A percentile compares a stretch with the other conserved stretches of the same genome.
phyloP scores from a whole-genome alignment of 2,113 vertebrate species.

The Etheostoma spectabile region DNA sequence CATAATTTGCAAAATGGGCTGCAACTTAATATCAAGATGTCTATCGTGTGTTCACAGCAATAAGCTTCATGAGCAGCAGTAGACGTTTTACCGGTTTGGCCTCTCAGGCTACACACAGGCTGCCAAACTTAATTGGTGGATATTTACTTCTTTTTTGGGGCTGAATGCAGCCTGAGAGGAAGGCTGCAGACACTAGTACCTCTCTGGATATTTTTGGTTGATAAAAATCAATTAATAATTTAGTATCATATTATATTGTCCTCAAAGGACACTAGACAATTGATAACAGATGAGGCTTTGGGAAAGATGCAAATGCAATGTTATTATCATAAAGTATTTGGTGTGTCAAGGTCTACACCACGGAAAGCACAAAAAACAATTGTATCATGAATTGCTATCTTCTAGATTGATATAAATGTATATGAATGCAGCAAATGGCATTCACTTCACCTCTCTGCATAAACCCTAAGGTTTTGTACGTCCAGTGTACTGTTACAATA shows the following conservation, averaged over 20 bases:
- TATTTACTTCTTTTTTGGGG: too few relatives aligned
- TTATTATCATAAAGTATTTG: neutral
- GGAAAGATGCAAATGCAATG: neutral
- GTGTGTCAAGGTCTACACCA: neutral
- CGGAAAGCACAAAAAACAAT: neutral
- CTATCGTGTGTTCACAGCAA: neutral
- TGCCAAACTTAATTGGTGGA: too few relatives aligned
- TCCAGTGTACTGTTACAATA: neutral
- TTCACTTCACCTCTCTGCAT: neutral
- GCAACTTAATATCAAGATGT: neutral
- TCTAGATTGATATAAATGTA: neutral
- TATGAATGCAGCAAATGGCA: neutral
- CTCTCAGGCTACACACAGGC: too few relatives aligned
- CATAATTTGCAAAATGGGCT: neutral
- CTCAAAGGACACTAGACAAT: neutral
- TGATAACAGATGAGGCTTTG: neutral
- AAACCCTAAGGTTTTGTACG: neutral
- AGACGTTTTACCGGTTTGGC: neutral
- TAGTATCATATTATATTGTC: too few relatives aligned
- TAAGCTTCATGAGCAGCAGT: neutral
- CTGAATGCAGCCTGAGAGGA: too few relatives aligned
- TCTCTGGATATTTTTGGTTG: too few relatives aligned
- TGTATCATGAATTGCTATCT: neutral
- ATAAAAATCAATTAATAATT: too few relatives aligned
- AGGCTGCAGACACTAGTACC: too few relatives aligned